Evolutionary conservation across 1,140 invertebrate genomes (phyloP), one percentile per base, ranked within the genome.

Genomic region (Papilio glaucus): DNA sequence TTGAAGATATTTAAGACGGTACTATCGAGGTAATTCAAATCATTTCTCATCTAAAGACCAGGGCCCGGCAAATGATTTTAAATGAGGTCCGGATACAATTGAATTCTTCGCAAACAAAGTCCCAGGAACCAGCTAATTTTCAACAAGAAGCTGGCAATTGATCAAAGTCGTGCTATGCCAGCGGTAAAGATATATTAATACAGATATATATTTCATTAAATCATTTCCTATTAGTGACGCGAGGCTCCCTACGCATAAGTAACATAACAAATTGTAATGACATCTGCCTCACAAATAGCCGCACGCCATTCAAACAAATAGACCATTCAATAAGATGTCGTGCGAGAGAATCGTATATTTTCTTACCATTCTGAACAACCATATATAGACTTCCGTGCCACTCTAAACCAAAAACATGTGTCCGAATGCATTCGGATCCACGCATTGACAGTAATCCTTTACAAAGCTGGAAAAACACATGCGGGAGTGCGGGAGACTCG

Each of bases 371-470:
- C 29, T 33, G 29, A 57, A 45, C 42, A 45, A 57, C 49, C 24
- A 57, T 71, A 42, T 18, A 0, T 45, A 26, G 67, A 73, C 61
- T 73, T 78, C 72, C 73, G 76, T 77, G 72, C 71, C 68, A 69
- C 62, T 77, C 79, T 33, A 33, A n/a, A 33, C 29, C 77, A 80
- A 79, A 82, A 84, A 82, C 85, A 87, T 79, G 78, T 87, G 86
- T 84, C 74, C 29, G 79, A 77, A 84, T 71, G 75, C 77, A 82
- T 81, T 77, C 78, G 74, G 81, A 79, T 74, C 72, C 68, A 69
- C 53, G 72, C 77, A 83, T 85, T 85, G 83, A 83, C 76, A 76
- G 75, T 88, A 88, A 88, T 88, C 86, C 82, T 79, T 83, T 82
- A 81, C 84, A 83, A 80, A 81, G 72, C 61, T 74, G 38, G 72